phyloP scores from a whole-genome alignment of 2,797 vertebrate genomes.

The Rhinichthys osculus region DNA sequence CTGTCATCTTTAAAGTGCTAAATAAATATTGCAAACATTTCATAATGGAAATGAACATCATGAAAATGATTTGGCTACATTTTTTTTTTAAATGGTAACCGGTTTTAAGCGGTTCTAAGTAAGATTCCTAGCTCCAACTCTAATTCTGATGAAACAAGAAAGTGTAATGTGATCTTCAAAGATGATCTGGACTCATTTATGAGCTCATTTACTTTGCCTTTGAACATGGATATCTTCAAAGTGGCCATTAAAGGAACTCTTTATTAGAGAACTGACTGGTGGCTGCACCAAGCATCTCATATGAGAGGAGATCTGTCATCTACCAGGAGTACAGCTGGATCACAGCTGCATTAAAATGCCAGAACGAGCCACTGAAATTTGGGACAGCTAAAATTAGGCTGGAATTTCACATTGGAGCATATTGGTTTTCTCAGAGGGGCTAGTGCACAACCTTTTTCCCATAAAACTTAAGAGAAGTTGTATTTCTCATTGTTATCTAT shows the following conservation, averaged over 20 bases:
- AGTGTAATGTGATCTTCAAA: constrained; percentile 45
- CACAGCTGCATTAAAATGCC: constrained; percentile 65
- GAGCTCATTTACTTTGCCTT: constrained; percentile 59
- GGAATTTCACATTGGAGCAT: constrained; percentile 72
- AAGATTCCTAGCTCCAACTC: background rate
- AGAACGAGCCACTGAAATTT: constrained; percentile 65
- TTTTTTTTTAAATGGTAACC: background rate
- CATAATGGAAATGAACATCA: background rate
- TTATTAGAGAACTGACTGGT: constrained; percentile 59
- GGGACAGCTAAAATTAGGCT: constrained; percentile 77
- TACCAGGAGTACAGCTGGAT: constrained; percentile 69
- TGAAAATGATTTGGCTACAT: background rate
- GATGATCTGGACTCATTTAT: constrained; percentile 58
- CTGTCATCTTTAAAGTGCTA: background rate
- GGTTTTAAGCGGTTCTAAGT: background rate
- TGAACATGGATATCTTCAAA: constrained; percentile 67
- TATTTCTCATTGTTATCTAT: constrained; percentile 23
- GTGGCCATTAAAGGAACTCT: constrained; percentile 76
- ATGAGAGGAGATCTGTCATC: constrained; percentile 68
- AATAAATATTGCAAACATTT: background rate
- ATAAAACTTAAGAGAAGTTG: constrained; percentile 64
- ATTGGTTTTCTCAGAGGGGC: constrained; percentile 74
- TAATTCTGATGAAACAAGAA: constrained; percentile 10
- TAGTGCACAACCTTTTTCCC: constrained; percentile 70
- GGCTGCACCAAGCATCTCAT: constrained; percentile 68